A percentile compares a stretch with the other conserved stretches of the same genome.
Conservation (phyloP, 2,113 vertebrate species). For the Bubo bubo region DNA sequence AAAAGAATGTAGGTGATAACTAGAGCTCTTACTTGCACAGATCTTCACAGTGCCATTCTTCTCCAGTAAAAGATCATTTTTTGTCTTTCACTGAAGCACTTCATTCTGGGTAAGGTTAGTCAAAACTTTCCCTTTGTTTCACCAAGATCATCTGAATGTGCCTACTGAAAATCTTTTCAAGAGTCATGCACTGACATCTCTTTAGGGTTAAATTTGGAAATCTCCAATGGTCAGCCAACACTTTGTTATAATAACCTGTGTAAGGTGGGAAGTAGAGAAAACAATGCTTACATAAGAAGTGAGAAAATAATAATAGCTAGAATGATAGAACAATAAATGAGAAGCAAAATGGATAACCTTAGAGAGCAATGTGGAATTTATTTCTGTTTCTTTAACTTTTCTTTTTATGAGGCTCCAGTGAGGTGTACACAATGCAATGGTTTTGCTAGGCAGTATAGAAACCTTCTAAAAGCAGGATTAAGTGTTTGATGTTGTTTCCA, state of each 20-base stretch:
- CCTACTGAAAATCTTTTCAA: background rate
- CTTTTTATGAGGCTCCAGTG: background rate
- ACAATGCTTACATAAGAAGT: background rate
- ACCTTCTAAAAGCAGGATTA: background rate
- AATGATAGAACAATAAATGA: background rate
- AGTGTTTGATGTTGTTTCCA: background rate
- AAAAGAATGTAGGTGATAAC: background rate
- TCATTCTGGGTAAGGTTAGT: background rate
- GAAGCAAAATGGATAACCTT: background rate
- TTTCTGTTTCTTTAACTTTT: background rate
- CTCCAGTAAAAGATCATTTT: background rate
- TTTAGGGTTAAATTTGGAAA: background rate
- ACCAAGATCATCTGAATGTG: background rate
- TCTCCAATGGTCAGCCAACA: background rate
- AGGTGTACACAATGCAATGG: background rate
- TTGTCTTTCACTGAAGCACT: background rate
- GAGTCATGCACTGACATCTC: background rate
- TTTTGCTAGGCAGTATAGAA: background rate
- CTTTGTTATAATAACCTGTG: background rate
- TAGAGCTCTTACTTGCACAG: background rate
- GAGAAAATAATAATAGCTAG: background rate
- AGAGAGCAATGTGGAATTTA: background rate
- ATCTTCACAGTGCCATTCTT: background rate
- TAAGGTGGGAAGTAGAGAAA: background rate
- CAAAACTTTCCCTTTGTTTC: background rate